phyloP scores from a whole-genome alignment of 2,888 invertebrate species.

The Caenorhabditis drosophilae region DNA sequence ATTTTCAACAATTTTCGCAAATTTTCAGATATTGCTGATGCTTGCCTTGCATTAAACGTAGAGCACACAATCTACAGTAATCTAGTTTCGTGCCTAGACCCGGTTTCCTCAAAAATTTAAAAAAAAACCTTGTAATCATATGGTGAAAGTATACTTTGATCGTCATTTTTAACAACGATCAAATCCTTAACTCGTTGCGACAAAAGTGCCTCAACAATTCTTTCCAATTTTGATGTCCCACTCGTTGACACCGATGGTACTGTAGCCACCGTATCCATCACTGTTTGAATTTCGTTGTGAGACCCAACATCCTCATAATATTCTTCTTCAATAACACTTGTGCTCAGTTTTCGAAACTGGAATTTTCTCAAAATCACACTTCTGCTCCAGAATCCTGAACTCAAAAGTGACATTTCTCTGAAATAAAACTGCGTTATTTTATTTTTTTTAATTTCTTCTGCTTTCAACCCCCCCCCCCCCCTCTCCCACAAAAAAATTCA shows the following conservation, averaged over 20 bases:
- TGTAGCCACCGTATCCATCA: no score
- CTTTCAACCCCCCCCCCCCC: no score
- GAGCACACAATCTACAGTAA: slow-evolving; percentile 27
- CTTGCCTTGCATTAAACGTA: slow-evolving; percentile 29
- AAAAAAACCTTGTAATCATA: slow-evolving; percentile 23
- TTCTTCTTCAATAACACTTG: slow-evolving; percentile 18
- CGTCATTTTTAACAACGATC: slow-evolving; percentile 11
- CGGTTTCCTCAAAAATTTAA: background rate
- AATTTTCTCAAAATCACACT: no score
- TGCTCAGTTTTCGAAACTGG: background rate
- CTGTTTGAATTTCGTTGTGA: no score
- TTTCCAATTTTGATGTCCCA: slow-evolving; percentile 6
- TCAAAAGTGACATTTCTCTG: background rate
- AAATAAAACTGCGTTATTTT: background rate
- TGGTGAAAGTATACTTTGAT: slow-evolving; percentile 21
- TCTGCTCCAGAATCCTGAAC: background rate
- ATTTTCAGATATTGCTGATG: slow-evolving; percentile 25
- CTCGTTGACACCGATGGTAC: background rate
- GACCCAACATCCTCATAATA: slow-evolving; percentile 21
- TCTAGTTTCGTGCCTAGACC: background rate
- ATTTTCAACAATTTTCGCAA: slow-evolving; percentile 18
- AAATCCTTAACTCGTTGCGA: slow-evolving; percentile 16
- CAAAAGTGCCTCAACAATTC: slow-evolving; percentile 9
- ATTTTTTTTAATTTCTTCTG: no score
- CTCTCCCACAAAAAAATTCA: no score